phyloP scores from a whole-genome alignment of 2,888 invertebrate genomes.

The Nasonovia ribisnigri region DNA sequence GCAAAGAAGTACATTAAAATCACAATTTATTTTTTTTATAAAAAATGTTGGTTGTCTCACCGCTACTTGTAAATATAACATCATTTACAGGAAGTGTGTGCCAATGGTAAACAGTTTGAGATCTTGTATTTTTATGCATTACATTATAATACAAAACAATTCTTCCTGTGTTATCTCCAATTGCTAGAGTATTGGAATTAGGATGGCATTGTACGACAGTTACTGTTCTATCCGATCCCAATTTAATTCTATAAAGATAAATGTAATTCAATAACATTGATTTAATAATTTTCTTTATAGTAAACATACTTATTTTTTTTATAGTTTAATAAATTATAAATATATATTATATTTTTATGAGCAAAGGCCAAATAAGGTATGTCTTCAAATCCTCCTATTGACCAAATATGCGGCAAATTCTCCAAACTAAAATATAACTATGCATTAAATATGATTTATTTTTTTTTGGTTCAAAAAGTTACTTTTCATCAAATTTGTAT shows the following conservation, averaged over 20 bases:
- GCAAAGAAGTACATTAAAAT: conserved; percentile 15
- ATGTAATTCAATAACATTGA: neutral
- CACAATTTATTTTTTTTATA: neutral
- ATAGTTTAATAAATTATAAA: conserved; percentile 54
- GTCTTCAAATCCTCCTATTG: conserved; percentile 55
- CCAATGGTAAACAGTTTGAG: conserved; percentile 79
- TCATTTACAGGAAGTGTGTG: conserved; percentile 80
- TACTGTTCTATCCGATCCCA: conserved; percentile 68
- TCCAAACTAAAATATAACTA: conserved; percentile 23
- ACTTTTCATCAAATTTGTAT: conserved; percentile 58
- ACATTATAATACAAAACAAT: conserved; percentile 75
- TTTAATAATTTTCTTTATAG: neutral
- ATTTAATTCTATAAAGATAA: conserved; percentile 57
- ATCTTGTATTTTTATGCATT: conserved; percentile 66
- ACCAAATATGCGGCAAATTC: conserved; percentile 58
- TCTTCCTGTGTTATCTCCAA: conserved; percentile 78
- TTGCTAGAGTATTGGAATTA: conserved; percentile 76
- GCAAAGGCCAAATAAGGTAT: conserved; percentile 50
- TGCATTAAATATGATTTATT: neutral
- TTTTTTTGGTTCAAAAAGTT: neutral
- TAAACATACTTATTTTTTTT: conserved; percentile 48
- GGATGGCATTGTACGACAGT: conserved; percentile 80
- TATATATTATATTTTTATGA: conserved; percentile 40
- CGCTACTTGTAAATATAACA: conserved; percentile 76
- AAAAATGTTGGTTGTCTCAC: conserved; percentile 68